Base-by-base conservation (phyloP, 2,888 invertebrate species). In the Macropis europaea region DNA sequence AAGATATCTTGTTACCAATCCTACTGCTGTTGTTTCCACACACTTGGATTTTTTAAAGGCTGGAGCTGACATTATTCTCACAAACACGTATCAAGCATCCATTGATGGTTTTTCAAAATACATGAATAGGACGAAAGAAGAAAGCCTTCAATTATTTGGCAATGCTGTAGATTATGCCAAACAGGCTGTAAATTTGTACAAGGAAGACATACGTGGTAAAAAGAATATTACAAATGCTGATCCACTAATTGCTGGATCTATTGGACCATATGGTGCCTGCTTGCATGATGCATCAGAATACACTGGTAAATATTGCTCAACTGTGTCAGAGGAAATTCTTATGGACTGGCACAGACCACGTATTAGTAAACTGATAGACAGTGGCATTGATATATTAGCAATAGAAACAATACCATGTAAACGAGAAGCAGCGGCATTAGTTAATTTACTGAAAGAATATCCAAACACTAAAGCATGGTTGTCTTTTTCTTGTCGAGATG, bases 231-330 rank as follows among this genome's bases (percentile, higher is more conserved):
- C 62, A 4, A 87, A 86, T 76, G 60, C 76, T 22, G 87, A 89
- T 74, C 94, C 96, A n/a, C 87, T 95, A 81, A 93, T 98, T 47
- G 96, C 96, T 17, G 98, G 97, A 0, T 97, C 97, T 0, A 94
- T 97, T 71, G 98, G 98, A 0, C 97, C 98, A 0, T 98, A 96
- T 88, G 98, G 98, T 0, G 98, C 98, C 0, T 95, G 94, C 83
- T 91, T 97, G 36, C 95, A 95, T 86, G 97, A 99, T 89, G 96
- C 96, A 6, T 98, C 98, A 0, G 99, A 99, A 89, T 99, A 98
- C 89, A 94, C 94, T n/a, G 98, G 98, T 19, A 93, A 93, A 72
- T 96, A 96, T 86, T 94, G 94, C 0, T 92, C 93, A 68, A 92
- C 91, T 56, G 93, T 95, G 0, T 89, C 94, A 1, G 90, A 91